Evolutionary conservation across 2,797 vertebrate species (phyloP).

Genomic region (Anas flavirostris): DNA sequence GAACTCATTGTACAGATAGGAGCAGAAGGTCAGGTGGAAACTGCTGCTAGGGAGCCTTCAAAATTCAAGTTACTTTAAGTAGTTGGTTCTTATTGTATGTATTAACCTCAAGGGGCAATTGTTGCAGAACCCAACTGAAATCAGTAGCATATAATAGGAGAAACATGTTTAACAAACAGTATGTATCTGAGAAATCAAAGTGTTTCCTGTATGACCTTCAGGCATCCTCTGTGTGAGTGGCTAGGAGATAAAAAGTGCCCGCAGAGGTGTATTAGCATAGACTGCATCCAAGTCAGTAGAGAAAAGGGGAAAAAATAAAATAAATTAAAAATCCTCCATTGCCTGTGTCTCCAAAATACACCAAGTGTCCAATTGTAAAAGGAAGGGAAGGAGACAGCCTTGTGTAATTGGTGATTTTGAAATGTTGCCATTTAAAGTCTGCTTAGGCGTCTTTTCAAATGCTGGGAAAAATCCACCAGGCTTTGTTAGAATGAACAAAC

Average conservation of each 20-base stretch:
- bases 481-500: background rate
- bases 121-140: background rate
- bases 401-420: background rate
- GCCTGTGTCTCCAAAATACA: background rate
- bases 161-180: background rate
- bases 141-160: background rate
- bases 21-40: conserved; percentile 22
- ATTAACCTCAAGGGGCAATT: conserved; percentile 45
- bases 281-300: background rate
- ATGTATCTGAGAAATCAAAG: background rate
- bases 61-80: conserved; percentile 39
- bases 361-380: background rate
- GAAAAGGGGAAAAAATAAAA: background rate
- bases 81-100: conserved; percentile 14
- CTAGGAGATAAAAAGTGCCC: background rate
- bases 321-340: background rate
- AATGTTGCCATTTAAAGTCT: background rate
- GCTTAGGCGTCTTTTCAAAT: background rate
- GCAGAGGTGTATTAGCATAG: fast-evolving
- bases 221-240: background rate
- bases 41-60: background rate
- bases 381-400: background rate
- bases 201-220: background rate
- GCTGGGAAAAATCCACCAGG: background rate
- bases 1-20: background rate